Base-by-base conservation (phyloP, 2,113 vertebrate genomes). In the Amblyornis subalaris region DNA sequence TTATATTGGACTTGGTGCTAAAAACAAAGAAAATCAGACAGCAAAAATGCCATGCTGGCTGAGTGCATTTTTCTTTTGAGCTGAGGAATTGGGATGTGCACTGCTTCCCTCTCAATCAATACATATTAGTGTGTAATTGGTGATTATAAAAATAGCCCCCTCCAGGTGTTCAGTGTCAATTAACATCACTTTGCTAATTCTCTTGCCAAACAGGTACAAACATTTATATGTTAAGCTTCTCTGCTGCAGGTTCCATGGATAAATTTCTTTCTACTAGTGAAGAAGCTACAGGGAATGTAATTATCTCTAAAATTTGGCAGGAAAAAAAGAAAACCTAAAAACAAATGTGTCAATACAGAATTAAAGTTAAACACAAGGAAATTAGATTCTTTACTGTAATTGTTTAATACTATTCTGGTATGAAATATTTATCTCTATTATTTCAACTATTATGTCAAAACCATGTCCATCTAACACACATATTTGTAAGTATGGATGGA, bases 71-170 rank as follows among this genome's bases (percentile, higher is more conserved):
- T 48, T 86, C 20, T 67, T 79, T 36, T 40, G 6, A 36, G 44
- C 65, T 87, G 76, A 78, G 53, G 82, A 87, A 69, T 2, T 26
- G 53, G 33, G 80, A 40, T 7, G 21, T 55, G 53, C 33, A 10
- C 25, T 81, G 53, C 48, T 51, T 64, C 24, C 53, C 31, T 87
- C 90, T 90, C 83, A 82, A 87, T 92, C 94, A 67, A 94, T 92
- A 93, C 61, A 78, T 55, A 85, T 92, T 40, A 81, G n/a, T 16
- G 61, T 78, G 33, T 71, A 65, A 87, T 16, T 72, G 84, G 61
- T 33, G 45, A 71, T 83, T 87, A 84, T 48, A 90, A 94, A 94
- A 93, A 89, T 90, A 93, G 28, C 23, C 58, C 72, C 73, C 38
- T 77, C 64, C 45, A 77, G 64, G 73, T 70, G 54, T 38, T 77